phyloP scores from a whole-genome alignment of 2,797 vertebrate genomes.

The Poecilia picta region DNA sequence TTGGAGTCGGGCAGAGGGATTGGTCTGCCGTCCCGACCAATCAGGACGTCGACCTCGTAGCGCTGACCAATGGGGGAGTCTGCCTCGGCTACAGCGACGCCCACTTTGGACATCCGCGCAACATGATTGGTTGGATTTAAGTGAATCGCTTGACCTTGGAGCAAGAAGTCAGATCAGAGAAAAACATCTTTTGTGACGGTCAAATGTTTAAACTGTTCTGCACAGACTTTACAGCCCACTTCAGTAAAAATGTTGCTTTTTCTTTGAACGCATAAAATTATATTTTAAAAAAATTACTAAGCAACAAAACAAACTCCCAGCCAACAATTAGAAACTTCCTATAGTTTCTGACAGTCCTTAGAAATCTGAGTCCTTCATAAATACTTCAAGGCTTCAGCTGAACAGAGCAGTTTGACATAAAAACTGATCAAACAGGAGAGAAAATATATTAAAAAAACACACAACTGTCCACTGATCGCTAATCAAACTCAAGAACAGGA shows the following conservation, averaged over 20 bases:
- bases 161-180: neutral
- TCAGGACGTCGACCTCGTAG: slow-evolving; percentile 80
- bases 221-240: neutral
- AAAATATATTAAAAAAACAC: neutral
- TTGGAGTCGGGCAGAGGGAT: slow-evolving; percentile 84
- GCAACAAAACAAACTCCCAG: neutral
- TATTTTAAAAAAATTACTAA: neutral
- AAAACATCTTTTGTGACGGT: neutral
- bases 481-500: neutral
- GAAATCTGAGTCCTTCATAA: neutral
- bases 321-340: neutral
- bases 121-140: slow-evolving; percentile 82
- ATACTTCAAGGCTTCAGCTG: neutral
- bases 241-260: neutral
- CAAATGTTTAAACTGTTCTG: neutral
- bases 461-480: neutral
- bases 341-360: neutral
- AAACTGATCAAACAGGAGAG: neutral
- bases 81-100: slow-evolving; percentile 87
- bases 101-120: slow-evolving; percentile 88
- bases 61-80: slow-evolving; percentile 84
- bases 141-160: neutral
- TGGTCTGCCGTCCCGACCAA: slow-evolving; percentile 72
- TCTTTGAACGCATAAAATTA: neutral
- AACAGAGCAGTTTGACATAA: too few relatives aligned